phyloP scores from a whole-genome alignment of 2,797 vertebrate genomes.

The Rhynchotus rufescens region DNA sequence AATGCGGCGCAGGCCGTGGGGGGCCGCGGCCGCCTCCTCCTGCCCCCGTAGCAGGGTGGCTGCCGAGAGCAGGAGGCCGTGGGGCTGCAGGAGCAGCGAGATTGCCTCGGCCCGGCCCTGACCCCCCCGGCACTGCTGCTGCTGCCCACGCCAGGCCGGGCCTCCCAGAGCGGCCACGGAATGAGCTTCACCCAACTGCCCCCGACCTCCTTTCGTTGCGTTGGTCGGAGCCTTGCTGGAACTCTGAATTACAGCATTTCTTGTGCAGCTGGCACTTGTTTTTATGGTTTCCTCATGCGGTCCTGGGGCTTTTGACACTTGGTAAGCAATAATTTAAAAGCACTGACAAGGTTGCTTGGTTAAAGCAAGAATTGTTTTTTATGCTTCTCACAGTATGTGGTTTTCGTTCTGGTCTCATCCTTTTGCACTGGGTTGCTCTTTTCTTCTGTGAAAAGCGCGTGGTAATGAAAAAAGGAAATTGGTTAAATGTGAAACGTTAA shows the following conservation, averaged over 20 bases:
- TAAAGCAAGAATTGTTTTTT: not conserved
- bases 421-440: not conserved
- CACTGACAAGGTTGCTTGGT: not conserved
- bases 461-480: fast-evolving
- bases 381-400: not conserved
- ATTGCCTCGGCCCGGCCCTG: too few relatives aligned
- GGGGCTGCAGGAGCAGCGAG: too few relatives aligned
- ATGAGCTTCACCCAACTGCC: not conserved
- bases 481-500: not conserved
- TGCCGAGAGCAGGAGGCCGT: too few relatives aligned
- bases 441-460: not conserved
- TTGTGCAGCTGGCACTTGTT: not conserved
- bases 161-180: too few relatives aligned
- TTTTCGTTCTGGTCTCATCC: not conserved
- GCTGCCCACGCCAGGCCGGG: too few relatives aligned
- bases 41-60: too few relatives aligned
- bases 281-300: not conserved
- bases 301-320: not conserved
- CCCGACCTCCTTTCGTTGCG: not conserved
- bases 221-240: not conserved
- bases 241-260: not conserved
- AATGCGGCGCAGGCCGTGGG: too few relatives aligned
- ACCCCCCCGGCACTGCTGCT: too few relatives aligned
- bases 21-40: too few relatives aligned
- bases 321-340: not conserved